phyloP scores from a whole-genome alignment of 2,888 invertebrate genomes.

The Apodemia hepburni region DNA sequence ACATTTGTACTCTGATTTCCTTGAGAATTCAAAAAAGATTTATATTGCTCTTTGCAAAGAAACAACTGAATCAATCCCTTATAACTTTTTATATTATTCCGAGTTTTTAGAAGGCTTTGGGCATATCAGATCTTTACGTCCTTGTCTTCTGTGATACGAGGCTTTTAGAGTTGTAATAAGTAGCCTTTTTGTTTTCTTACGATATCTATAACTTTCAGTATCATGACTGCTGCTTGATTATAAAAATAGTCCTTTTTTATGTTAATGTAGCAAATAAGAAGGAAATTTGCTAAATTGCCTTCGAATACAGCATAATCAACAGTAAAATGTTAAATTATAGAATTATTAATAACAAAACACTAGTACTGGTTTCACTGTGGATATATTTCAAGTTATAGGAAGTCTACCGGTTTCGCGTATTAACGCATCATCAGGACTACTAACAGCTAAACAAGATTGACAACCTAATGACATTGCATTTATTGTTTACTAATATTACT shows the following conservation, averaged over 20 bases:
- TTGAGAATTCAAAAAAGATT: conserved; percentile 24
- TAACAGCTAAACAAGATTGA: too few species aligned
- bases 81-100: conserved; percentile 34
- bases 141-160: conserved; percentile 17
- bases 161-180: neutral
- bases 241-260: neutral
- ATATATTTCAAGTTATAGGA: too few species aligned
- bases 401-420: too few species aligned
- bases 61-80: conserved; percentile 29
- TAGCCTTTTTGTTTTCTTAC: neutral
- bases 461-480: too few species aligned
- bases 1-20: conserved; percentile 17
- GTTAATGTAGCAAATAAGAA: too few species aligned
- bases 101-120: conserved; percentile 33
- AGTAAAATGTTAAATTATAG: too few species aligned
- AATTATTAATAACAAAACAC: too few species aligned
- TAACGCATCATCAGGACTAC: too few species aligned
- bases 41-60: conserved; percentile 28
- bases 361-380: too few species aligned
- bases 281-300: too few species aligned
- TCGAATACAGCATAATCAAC: too few species aligned
- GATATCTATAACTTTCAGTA: neutral
- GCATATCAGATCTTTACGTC: conserved; percentile 32
- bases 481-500: too few species aligned
- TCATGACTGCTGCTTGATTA: neutral